These are phyloP conservation scores for Heterodera schachtii DNA, from an alignment of 1,140 invertebrate species.

Conservation along the genomic window DNA sequence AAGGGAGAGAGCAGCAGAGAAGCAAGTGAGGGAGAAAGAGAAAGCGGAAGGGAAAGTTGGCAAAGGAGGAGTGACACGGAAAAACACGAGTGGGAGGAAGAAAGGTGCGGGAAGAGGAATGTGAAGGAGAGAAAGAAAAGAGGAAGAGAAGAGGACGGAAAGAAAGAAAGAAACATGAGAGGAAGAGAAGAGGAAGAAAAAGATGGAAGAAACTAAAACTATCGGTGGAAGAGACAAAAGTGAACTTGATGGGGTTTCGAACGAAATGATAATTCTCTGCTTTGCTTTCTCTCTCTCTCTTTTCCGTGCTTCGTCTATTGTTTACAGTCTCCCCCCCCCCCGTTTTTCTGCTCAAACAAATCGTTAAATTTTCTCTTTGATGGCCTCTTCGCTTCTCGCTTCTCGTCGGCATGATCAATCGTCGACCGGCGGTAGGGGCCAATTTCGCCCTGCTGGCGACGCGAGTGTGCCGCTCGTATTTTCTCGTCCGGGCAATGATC, in stretches of 20 bases:
- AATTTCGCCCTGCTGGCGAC: neutral
- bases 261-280: too few species aligned
- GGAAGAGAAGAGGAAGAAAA: too few species aligned
- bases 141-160: too few species aligned
- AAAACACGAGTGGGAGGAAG: neutral
- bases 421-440: neutral
- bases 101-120: neutral
- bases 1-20: too few species aligned
- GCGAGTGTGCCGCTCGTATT: neutral
- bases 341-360: conserved; percentile 7
- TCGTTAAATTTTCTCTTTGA: conserved; percentile 13
- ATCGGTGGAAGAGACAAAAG: too few species aligned
- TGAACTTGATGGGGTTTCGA: too few species aligned
- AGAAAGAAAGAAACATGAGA: too few species aligned
- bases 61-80: neutral
- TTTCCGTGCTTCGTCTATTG: neutral
- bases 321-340: neutral
- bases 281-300: neutral
- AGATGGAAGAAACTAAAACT: too few species aligned
- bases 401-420: conserved; percentile 1
- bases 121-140: neutral
- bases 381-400: conserved; percentile 5
- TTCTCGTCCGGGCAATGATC: neutral
- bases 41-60: neutral
- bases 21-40: neutral